Percentiles rank a stretch among this genome's conserved stretches.
These are phyloP conservation scores for Sebastes melanostomus DNA, from an alignment of 2,797 vertebrate species.

Conservation along the genomic window DNA sequence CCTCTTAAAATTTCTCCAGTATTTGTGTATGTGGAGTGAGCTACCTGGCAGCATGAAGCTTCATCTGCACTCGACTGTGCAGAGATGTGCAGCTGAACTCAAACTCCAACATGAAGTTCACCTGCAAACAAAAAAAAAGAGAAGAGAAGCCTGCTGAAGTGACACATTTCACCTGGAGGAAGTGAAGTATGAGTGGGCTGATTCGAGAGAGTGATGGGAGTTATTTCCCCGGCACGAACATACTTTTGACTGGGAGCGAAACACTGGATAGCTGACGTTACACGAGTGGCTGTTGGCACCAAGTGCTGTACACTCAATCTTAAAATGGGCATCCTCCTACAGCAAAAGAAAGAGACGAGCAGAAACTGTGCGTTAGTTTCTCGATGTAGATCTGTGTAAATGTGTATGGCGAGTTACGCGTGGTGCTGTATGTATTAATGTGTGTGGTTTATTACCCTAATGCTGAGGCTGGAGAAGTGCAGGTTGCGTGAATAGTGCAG, in stretches of 20 bases:
- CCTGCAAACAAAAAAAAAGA: slow-evolving; percentile 72
- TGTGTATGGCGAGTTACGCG: neutral
- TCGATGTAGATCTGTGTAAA: neutral
- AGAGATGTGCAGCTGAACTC: slow-evolving; percentile 90
- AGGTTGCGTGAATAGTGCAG: slow-evolving; percentile 91
- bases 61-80: slow-evolving; percentile 85
- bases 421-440: neutral
- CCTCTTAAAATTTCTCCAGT: neutral
- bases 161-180: slow-evolving; percentile 29
- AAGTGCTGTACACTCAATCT: slow-evolving; percentile 87
- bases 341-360: slow-evolving; percentile 6
- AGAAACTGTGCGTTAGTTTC: neutral
- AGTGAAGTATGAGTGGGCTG: slow-evolving; percentile 34
- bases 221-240: neutral
- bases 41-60: slow-evolving; percentile 85
- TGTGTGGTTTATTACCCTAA: slow-evolving; percentile 74
- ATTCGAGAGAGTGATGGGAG: slow-evolving; percentile 1
- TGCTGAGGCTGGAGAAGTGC: slow-evolving; percentile 89
- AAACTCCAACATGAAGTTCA: slow-evolving; percentile 90
- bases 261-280: slow-evolving; percentile 90
- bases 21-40: neutral
- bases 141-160: slow-evolving; percentile 12
- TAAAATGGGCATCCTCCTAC: slow-evolving; percentile 85
- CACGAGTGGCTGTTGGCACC: slow-evolving; percentile 84
- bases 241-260: slow-evolving; percentile 89